Conservation (phyloP, 2,113 vertebrate genomes). For the Struthio camelus region DNA sequence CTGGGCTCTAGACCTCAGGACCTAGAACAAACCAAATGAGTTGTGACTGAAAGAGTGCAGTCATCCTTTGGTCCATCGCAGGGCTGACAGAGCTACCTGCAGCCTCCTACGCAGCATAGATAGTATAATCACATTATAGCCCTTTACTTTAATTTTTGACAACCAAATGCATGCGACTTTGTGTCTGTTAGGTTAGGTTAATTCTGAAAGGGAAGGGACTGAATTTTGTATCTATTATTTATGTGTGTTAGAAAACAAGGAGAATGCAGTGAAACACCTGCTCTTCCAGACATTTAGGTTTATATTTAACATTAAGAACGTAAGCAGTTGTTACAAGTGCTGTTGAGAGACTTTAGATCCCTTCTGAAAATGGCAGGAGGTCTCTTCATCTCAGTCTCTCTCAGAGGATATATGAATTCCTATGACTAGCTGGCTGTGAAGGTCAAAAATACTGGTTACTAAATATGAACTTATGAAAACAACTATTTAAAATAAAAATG, state of each 20-base stretch:
- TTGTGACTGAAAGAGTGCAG: accelerated
- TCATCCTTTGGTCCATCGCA: accelerated
- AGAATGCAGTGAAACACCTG: not conserved
- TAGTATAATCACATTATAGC: not conserved
- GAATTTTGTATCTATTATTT: not conserved
- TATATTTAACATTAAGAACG: not conserved
- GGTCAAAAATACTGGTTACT: not conserved
- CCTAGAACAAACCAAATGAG: not conserved
- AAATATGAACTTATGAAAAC: not conserved
- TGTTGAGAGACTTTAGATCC: not conserved
- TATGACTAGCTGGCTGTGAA: not conserved
- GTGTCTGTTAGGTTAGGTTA: not conserved
- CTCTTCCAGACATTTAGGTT: not conserved
- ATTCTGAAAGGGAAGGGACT: not conserved
- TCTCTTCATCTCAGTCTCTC: not conserved
- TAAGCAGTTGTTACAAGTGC: not conserved
- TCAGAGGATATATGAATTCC: not conserved
- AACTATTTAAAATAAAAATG: not conserved
- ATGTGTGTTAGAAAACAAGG: not conserved
- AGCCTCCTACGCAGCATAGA: not conserved
- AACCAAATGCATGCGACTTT: not conserved
- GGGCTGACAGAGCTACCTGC: not conserved
- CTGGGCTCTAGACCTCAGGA: not conserved
- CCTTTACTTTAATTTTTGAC: not conserved
- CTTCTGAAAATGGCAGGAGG: not conserved